Evolutionary conservation across 2,888 invertebrate species (phyloP).

Genomic region (Aporophyla nigra): DNA sequence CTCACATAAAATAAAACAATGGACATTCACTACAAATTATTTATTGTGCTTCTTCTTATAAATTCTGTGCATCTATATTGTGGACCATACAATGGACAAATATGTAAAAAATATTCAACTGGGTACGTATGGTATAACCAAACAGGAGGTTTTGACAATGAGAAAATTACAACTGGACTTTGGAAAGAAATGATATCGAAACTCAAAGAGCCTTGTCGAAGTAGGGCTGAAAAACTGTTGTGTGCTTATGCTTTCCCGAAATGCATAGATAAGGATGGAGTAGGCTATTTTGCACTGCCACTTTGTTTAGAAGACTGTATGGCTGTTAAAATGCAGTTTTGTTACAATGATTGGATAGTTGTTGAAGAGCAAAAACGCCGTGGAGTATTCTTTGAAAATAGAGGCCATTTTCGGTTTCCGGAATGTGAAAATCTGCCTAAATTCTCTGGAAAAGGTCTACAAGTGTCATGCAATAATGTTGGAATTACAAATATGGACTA

Average conservation of each 20-base stretch:
- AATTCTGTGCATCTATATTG: slow-evolving; percentile 93
- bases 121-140: slow-evolving; percentile 95
- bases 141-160: slow-evolving; percentile 95
- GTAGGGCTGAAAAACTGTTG: slow-evolving; percentile 96
- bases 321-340: slow-evolving; percentile 97
- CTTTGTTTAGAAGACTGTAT: slow-evolving; percentile 98
- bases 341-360: slow-evolving; percentile 98
- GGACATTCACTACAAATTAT: slow-evolving; percentile 79
- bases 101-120: slow-evolving; percentile 93
- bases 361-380: slow-evolving; percentile 96
- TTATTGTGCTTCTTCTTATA: slow-evolving; percentile 82
- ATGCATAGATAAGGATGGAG: slow-evolving; percentile 93
- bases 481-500: slow-evolving; percentile 95
- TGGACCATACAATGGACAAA: slow-evolving; percentile 96
- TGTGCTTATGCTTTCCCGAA: slow-evolving; percentile 98
- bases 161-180: slow-evolving; percentile 95
- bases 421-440: slow-evolving; percentile 95
- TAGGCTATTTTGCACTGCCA: slow-evolving; percentile 93
- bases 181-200: slow-evolving; percentile 96
- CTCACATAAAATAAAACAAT: slow-evolving; percentile 80
- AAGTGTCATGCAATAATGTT: slow-evolving; percentile 95
- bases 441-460: slow-evolving; percentile 92
- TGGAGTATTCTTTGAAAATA: slow-evolving; percentile 94
- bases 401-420: slow-evolving; percentile 97
- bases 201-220: slow-evolving; percentile 95